Percentiles rank a stretch among this genome's conserved stretches.
Evolutionary conservation across 2,888 invertebrate genomes (phyloP).

Genomic region (Megalurothrips usitatus): DNA sequence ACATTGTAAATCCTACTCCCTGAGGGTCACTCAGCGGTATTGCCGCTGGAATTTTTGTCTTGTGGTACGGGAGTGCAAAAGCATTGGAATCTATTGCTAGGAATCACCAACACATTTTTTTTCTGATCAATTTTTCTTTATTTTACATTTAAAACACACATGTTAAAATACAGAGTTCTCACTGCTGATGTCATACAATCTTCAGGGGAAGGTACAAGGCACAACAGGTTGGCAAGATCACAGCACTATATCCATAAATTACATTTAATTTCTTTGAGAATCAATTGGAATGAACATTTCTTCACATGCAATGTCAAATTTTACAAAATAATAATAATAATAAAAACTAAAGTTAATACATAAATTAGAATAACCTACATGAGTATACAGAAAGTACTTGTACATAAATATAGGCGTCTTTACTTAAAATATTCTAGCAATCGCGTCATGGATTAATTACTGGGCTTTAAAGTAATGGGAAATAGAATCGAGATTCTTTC

Average conservation of each 20-base stretch:
- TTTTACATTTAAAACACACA: neutral
- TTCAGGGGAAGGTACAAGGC: neutral
- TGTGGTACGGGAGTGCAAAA: neutral
- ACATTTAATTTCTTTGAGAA: neutral
- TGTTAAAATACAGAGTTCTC: neutral
- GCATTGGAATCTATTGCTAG: neutral
- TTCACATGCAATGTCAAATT: neutral
- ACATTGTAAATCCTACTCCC: too few species aligned
- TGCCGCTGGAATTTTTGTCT: too few species aligned
- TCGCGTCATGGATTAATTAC: neutral
- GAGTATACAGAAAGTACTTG: neutral
- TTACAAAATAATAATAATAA: neutral
- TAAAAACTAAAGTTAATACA: too few species aligned
- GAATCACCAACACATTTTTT: neutral
- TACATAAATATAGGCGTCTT: neutral
- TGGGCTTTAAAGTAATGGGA: neutral
- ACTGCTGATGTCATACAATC: neutral
- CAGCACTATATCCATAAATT: neutral
- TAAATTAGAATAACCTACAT: neutral
- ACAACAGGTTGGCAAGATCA: neutral
- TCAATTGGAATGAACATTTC: neutral
- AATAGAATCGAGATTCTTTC: neutral
- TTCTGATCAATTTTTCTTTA: neutral
- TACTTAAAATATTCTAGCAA: neutral
- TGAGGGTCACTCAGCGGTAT: too few species aligned